phyloP scores from a whole-genome alignment of 2,888 invertebrate genomes.

The Emmelina monodactyla region DNA sequence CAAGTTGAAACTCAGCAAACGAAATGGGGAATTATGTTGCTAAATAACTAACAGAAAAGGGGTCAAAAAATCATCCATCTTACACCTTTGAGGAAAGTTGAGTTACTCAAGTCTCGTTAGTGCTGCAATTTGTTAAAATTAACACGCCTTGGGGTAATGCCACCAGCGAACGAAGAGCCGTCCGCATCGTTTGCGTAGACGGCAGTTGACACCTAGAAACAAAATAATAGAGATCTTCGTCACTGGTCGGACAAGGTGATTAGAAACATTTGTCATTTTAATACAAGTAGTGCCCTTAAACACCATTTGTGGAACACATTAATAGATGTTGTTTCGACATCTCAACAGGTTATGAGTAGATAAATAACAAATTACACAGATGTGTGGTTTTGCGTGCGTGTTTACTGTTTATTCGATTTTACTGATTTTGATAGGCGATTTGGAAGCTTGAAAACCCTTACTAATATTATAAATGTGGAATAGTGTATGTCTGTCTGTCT shows the following conservation, averaged over 20 bases:
- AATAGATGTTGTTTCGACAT: slow-evolving; percentile 39
- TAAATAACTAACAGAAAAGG: slow-evolving; percentile 20
- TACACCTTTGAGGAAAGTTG: too few relatives aligned
- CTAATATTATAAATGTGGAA: too few relatives aligned
- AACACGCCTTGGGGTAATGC: slow-evolving; percentile 43
- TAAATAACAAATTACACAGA: neutral
- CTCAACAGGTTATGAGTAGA: neutral
- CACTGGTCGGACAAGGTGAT: slow-evolving; percentile 44
- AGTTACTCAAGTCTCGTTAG: slow-evolving; percentile 45
- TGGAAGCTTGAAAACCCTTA: too few relatives aligned
- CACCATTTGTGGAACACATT: slow-evolving; percentile 53
- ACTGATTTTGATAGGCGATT: too few relatives aligned
- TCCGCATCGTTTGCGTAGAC: slow-evolving; percentile 26
- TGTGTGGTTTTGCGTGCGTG: neutral
- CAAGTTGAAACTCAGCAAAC: too few relatives aligned
- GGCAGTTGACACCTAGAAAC: slow-evolving; percentile 15
- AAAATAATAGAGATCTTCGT: slow-evolving; percentile 16
- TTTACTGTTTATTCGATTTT: too few relatives aligned
- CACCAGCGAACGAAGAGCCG: too few relatives aligned
- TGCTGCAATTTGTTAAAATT: slow-evolving; percentile 58
- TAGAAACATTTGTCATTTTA: slow-evolving; percentile 61
- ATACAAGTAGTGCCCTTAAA: slow-evolving; percentile 55
- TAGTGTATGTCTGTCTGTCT: too few relatives aligned
- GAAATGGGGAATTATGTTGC: slow-evolving; percentile 2
- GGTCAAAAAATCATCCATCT: slow-evolving; percentile 51